Base-by-base conservation (phyloP, 2,113 vertebrate species). In the Sapajus apella region DNA sequence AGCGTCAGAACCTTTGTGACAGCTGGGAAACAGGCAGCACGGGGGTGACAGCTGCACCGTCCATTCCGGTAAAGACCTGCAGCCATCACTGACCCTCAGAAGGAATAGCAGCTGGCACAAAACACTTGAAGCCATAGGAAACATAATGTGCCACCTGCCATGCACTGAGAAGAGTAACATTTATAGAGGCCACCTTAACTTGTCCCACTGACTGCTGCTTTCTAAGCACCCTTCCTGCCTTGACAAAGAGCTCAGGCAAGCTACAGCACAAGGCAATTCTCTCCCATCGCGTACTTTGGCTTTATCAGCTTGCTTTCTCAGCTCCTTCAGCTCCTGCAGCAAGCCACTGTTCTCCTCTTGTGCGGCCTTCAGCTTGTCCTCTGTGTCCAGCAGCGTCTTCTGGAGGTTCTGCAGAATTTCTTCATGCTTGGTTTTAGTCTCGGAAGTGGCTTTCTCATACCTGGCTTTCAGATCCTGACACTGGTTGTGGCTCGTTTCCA, bases 261-360 rank as follows among this genome's bases (percentile, higher is more conserved):
- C 45, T 9, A 12, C 0, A 5, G n/a, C 0, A 2, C n/a, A 25
- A 9, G 2, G 6, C 0, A 0, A 11, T 8, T 25, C 45, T 45
- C 61, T 45, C 25, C 76, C 30, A 2, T 6, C n/a, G 98, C 98
- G 0, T 98, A 99, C 99, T 98, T 98, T 98, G 96, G 98, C 99
- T 91, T 99, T 98, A 82, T 99, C 99, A 0, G 99, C 99, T 91
- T 99, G 99, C 11, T 97, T 97, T 91, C 98, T 98, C 97, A 99
- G 98, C 90, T 99, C 99, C 70, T 98, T 98, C 50, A 99, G 95
- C 96, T 98, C 97, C 92, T 98, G 98, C 97, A 99, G 97, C 88
- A 99, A 96, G 88, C 98, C 97, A 2, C 83, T 93, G 43, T 98
- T 98, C 87, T 98, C 98, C 88, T 98, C 98, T 8, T 97, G 98